Evolutionary conservation across 2,888 invertebrate genomes (phyloP).

Genomic region (Tetragonisca angustula): DNA sequence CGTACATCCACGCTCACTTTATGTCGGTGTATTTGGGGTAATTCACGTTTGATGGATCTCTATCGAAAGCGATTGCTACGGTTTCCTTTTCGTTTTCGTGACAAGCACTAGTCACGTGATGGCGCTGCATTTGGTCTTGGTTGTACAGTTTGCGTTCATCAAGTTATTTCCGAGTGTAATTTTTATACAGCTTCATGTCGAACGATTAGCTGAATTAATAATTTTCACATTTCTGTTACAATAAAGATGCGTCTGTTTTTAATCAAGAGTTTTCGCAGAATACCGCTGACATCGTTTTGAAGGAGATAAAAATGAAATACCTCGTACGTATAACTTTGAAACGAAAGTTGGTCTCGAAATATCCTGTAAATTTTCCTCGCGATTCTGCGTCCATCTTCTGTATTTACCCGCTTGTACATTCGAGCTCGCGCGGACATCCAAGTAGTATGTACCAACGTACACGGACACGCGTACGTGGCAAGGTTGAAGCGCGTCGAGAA

Average conservation of each 20-base stretch:
- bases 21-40: not conserved
- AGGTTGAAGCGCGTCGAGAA: constrained; percentile 16
- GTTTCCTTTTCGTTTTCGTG: not conserved
- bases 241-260: too few relatives aligned
- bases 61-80: not conserved
- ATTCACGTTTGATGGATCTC: not conserved
- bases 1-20: not conserved
- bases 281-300: too few relatives aligned
- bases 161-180: too few relatives aligned
- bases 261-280: too few relatives aligned
- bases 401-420: not conserved
- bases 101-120: too few relatives aligned
- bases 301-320: too few relatives aligned
- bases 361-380: not conserved
- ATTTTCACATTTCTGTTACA: too few relatives aligned
- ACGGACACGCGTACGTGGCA: not conserved
- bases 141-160: too few relatives aligned
- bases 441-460: not conserved
- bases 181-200: too few relatives aligned
- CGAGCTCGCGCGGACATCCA: not conserved
- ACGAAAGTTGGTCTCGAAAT: not conserved
- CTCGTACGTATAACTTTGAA: not conserved
- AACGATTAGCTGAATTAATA: too few relatives aligned
- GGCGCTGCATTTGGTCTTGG: too few relatives aligned
- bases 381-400: not conserved